Evolutionary conservation across 2,888 invertebrate genomes (phyloP).

Genomic region (Morpho deidamia): DNA sequence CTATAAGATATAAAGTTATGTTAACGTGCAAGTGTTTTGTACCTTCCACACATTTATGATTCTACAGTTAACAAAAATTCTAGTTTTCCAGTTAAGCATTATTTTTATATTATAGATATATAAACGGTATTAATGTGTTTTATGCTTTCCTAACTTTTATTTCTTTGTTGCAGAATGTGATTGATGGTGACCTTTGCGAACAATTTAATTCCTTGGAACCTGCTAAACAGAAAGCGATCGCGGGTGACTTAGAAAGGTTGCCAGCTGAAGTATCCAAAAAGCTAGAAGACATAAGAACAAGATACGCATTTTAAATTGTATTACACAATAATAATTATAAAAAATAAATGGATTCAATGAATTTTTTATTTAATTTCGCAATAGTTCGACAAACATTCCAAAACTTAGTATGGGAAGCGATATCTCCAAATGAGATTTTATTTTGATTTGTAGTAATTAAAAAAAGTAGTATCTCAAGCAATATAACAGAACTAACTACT

Average conservation of each 20-base stretch:
- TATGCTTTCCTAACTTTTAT: neutral
- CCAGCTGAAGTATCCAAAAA: conserved; percentile 99
- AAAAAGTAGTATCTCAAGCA: too few relatives aligned
- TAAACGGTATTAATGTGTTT: neutral
- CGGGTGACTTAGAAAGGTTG: conserved; percentile 95
- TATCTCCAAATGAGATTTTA: too few relatives aligned
- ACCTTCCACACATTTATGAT: too few relatives aligned
- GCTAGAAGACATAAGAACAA: conserved; percentile 97
- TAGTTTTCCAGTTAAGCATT: too few relatives aligned
- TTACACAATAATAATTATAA: conserved; percentile 3
- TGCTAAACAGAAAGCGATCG: conserved; percentile 95
- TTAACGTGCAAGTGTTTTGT: too few relatives aligned
- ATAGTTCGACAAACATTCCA: too few relatives aligned
- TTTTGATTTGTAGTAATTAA: too few relatives aligned
- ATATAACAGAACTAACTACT: too few relatives aligned
- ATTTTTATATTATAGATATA: too few relatives aligned
- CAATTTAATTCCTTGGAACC: conserved; percentile 98
- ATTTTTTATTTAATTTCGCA: neutral
- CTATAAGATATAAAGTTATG: too few relatives aligned
- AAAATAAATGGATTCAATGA: neutral
- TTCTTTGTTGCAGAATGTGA: conserved; percentile 87
- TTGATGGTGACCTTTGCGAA: conserved; percentile 99
- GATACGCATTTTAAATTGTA: conserved; percentile 94
- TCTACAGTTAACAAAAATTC: too few relatives aligned
- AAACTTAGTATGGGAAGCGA: too few relatives aligned